A percentile compares a stretch with the other conserved stretches of the same genome.
Evolutionary conservation across 2,888 invertebrate species (phyloP).

Genomic region (Patella depressa): DNA sequence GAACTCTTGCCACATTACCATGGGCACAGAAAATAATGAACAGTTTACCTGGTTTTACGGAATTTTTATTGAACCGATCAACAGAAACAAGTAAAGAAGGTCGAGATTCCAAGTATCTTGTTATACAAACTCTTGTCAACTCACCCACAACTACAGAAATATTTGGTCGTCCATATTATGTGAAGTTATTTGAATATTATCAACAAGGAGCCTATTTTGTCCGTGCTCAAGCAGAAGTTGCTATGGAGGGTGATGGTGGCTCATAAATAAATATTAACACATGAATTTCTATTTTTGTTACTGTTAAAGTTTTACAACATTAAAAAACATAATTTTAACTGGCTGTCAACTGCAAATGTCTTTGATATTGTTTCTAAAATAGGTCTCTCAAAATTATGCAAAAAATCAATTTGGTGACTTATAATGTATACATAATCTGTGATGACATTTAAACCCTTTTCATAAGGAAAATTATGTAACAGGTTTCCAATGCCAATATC

Average conservation of each 20-base stretch:
- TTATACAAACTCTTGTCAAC: constrained; percentile 75
- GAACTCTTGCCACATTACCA: constrained; percentile 78
- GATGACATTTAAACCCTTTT: no score
- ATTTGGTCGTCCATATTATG: constrained; percentile 77
- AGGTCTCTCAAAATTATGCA: no score
- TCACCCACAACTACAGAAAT: constrained; percentile 70
- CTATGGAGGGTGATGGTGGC: constrained; percentile 77
- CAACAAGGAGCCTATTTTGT: constrained; percentile 85
- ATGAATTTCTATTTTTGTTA: no score
- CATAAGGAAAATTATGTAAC: no score
- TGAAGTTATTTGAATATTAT: constrained; percentile 80
- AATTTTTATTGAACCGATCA: constrained; percentile 84
- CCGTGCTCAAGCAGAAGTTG: constrained; percentile 81
- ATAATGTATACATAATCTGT: no score
- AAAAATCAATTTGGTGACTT: no score
- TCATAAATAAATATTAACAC: background rate
- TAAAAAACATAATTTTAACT: no score
- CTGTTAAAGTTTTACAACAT: no score
- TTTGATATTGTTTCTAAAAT: no score
- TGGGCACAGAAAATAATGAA: constrained; percentile 87
- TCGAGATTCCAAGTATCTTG: constrained; percentile 82
- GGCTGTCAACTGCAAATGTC: no score
- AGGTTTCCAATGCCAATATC: no score
- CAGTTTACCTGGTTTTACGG: constrained; percentile 81
- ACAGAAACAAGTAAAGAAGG: constrained; percentile 80